Evolutionary conservation across 2,888 invertebrate genomes (phyloP), one percentile per base, ranked within the genome.

Genomic region (Eupithecia tripunctaria): DNA sequence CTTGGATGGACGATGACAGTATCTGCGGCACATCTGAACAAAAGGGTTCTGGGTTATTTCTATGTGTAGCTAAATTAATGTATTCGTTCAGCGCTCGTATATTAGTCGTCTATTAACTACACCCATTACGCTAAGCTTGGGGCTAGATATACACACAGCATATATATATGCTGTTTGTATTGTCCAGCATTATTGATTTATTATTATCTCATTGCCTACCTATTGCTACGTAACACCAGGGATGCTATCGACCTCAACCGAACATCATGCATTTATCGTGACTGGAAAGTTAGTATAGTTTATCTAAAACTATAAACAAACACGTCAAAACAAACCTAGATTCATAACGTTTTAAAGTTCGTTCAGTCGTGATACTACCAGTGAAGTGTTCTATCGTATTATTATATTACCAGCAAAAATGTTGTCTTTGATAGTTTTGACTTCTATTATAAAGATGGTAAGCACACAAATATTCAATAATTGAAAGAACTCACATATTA

Each of bases 371-470:
- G 66, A 63, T 43, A 69, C 38, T 14, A 38, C 21, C 62, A 43
- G 69, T 36, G 41, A 14, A 66, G 65, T 67, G 51, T 29, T 63
- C 63, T 63, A 32, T 65, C 41, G 47, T 68, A 36, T 43, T 67
- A 38, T 56, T 43, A 15, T 27, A 21, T 64, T 36, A n/a, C 15
- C 12, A 18, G 38, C n/a, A 7, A 67, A 67, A 59, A 75, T 75
- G 75, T 67, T 75, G 41, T 72, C 75, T 2, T 10, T 75, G 25
- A 70, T 75, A 29, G 70, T 75, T n/a, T 59, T 75, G 27, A 70
- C 75, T 14, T 71, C 71, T 38, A 65, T 75, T 36, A 72, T 75
- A 64, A 75, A 75, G 72, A 72, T 75, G 75, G 75, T 75, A 72
- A 18, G 62, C 56, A 36, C 29, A 18, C 18, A 14, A 29, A 15